phyloP scores from a whole-genome alignment of 2,888 invertebrate species.

The Oeneis ivallda region DNA sequence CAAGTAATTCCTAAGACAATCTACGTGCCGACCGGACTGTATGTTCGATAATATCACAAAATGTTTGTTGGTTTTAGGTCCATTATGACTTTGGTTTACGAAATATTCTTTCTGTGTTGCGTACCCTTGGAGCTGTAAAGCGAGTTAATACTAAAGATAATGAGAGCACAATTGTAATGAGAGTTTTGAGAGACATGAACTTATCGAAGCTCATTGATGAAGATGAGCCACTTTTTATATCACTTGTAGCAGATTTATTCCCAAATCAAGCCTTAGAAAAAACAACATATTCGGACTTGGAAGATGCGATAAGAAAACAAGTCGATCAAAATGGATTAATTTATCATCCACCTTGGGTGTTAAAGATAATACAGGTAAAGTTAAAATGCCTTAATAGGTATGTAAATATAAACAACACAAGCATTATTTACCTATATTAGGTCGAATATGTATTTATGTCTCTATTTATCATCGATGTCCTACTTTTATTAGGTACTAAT shows the following conservation, averaged over 20 bases:
- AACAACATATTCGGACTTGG: conserved; percentile 92
- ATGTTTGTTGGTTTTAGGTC: conserved; percentile 79
- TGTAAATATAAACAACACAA: too few relatives aligned
- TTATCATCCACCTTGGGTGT: conserved; percentile 96
- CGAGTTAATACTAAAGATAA: conserved; percentile 94
- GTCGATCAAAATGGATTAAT: conserved; percentile 90
- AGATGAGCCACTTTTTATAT: conserved; percentile 98
- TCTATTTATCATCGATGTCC: too few relatives aligned
- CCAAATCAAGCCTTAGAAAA: conserved; percentile 97
- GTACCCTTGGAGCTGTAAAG: conserved; percentile 96
- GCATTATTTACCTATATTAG: too few relatives aligned
- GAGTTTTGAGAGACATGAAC: conserved; percentile 98
- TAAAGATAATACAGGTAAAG: conserved; percentile 94
- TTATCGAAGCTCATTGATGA: conserved; percentile 98
- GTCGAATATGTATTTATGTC: too few relatives aligned
- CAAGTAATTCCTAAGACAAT: too few relatives aligned
- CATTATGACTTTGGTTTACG: conserved; percentile 98
- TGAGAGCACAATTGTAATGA: conserved; percentile 98
- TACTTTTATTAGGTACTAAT: too few relatives aligned
- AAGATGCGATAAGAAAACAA: conserved; percentile 92
- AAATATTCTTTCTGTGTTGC: conserved; percentile 96
- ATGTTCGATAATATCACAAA: too few relatives aligned
- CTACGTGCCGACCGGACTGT: too few relatives aligned
- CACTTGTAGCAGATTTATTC: conserved; percentile 96
- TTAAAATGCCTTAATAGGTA: neutral